Base-by-base conservation (phyloP, 2,797 vertebrate species). In the Dermochelys coriacea region DNA sequence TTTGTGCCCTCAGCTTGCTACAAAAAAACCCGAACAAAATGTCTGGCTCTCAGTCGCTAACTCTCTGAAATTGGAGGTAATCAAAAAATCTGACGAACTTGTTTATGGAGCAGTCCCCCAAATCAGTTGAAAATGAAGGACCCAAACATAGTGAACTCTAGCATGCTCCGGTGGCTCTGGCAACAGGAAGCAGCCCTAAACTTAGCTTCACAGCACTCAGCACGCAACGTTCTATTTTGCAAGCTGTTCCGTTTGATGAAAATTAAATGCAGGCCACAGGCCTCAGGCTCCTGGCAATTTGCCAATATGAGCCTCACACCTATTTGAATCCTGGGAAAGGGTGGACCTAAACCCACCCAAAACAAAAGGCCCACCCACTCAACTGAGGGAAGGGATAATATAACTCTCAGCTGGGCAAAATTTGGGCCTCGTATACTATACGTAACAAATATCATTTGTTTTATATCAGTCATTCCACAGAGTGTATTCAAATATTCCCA, bases 401-500 rank as follows among this genome's bases (percentile, higher is more conserved):
- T 27, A 80, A 83, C 16, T 77, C 79, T 74, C 29, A 41, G 41
- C 25, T 77, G 15, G 10, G 34, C 59, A 45, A 74, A 90, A 85
- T 0, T 25, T 80, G 59, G 85, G 41, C 18, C 81, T 84, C 77
- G 19, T 64, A 64, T 91, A 15, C 41, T 55, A 29, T 31, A 88
- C 41, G 82, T 87, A 94, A 75, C 51, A 74, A 90, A 78, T 5
- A 41, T 25, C 18, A 11, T 94, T 96, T 79, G 1, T 59, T 91
- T 87, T 31, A 3, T 87, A 94, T 94, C 80, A 85, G 47, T 61
- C 47, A 93, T 82, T 82, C 68, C 86, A 75, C 31, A 78, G 11
- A 27, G 12, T 80, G 8, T 41, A 78, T 52, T 84, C 61, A 95
- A 84, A 88, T 96, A 92, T 84, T 97, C 95, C 78, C 82, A 91